Base-by-base conservation (phyloP, 2,888 invertebrate species). In the Melitaea athalia region DNA sequence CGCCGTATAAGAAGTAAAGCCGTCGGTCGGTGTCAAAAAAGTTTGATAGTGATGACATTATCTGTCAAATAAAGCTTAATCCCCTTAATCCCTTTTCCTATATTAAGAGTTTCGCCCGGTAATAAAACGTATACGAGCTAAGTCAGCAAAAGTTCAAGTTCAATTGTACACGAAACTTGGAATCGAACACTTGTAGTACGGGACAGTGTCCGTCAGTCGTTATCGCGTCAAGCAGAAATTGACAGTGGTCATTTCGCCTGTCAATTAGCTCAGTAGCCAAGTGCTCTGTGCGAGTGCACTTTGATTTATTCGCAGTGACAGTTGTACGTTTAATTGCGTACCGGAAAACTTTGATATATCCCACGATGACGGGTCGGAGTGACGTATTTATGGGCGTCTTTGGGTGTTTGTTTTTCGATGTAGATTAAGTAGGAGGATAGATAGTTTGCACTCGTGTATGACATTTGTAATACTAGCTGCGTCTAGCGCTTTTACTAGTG, bases 291-390 rank as follows among this genome's bases (percentile, higher is more conserved):
- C 61, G 60, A 59, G 42, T 55, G 68, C 70, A 67, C 52, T 63
- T 61, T 76, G 77, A 77, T 76, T 77, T 76, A 76, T 73, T 63
- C 31, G 52, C 55, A 57, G 53, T 64, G 71, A 73, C 73, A 74
- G 73, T 66, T 67, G 66, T 69, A 68, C 75, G 74, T 73, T 73
- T 77, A 77, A 77, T 77, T 77, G 76, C 76, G 71, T 65, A 69
- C 69, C 65, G 75, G 73, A 66, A 63, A 66, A 70, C 74, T 71
- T 72, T 76, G 74, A 77, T 77, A 72, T 74, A 77, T 72, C 31
- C 67, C 52, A 45, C 47, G 49, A 63, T 65, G 67, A 61, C 68
- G 57, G 62, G 59, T 63, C 38, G n/a, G 63, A 67, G 57, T 64
- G 60, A 67, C 47, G 68, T 71, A 74, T 72, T 65, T 72, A 69